Evolutionary conservation across 2,888 invertebrate genomes (phyloP).

Genomic region (Heliconius ethilla): DNA sequence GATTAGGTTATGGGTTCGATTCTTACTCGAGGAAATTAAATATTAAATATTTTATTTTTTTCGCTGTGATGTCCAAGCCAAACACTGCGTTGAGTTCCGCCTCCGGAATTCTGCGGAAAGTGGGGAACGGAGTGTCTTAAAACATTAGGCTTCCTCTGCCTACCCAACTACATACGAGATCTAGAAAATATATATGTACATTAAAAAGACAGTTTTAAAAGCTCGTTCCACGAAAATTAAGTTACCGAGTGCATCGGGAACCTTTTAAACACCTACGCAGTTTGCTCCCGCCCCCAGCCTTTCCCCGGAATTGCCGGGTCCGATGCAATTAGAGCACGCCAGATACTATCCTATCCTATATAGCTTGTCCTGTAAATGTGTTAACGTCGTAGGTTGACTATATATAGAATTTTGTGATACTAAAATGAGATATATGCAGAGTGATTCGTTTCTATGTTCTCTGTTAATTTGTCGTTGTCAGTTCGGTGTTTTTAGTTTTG

Average conservation of each 20-base stretch:
- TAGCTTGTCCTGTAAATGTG: constrained; percentile 21
- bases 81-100: too few relatives aligned
- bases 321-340: constrained; percentile 30
- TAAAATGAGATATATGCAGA: background rate
- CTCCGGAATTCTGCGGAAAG: too few relatives aligned
- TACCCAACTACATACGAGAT: too few relatives aligned
- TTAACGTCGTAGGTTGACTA: constrained; percentile 7
- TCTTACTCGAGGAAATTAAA: too few relatives aligned
- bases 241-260: constrained; percentile 14
- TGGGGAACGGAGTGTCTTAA: too few relatives aligned
- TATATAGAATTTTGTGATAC: constrained; percentile 16
- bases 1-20: too few relatives aligned
- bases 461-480: too few relatives aligned
- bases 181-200: background rate
- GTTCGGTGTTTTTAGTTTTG: too few relatives aligned
- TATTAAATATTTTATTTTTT: too few relatives aligned
- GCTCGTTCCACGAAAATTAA: constrained; percentile 15
- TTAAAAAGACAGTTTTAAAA: constrained; percentile 2
- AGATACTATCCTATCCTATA: constrained; percentile 15
- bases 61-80: too few relatives aligned
- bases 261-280: constrained; percentile 22
- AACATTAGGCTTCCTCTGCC: too few relatives aligned
- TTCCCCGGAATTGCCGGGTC: constrained; percentile 25
- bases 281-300: constrained; percentile 16
- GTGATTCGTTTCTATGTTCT: background rate